Evolutionary conservation across 2,888 invertebrate genomes (phyloP), one percentile per base, ranked within the genome.

Genomic region (Omphaloscelis lunosa): DNA sequence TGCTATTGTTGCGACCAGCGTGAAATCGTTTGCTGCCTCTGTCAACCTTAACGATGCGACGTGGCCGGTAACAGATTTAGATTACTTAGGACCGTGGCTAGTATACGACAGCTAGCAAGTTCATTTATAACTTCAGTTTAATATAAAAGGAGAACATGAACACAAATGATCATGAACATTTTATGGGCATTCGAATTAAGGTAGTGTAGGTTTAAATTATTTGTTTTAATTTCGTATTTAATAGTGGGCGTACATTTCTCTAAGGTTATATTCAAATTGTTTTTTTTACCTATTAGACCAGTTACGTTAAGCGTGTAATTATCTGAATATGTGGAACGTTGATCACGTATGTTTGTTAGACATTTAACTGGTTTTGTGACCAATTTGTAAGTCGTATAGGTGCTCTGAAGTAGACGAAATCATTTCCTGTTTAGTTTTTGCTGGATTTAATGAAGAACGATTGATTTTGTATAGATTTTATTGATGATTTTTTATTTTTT

Each of bases 381-480:
- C 85, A 89, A 88, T 89, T 84, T 86, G 67, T 86, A 84, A 79
- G 72, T 81, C 72, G 72, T 84, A 84, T 81, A 74, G 89, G 85
- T 83, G 85, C 71, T 85, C 79, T 83, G 76, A 88, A 86, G 83
- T 84, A 83, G 88, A 90, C 89, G 84, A 86, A 88, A 89, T 89
- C 75, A 89, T 90, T 93, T 93, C 92, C 93, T 92, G 90, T 84
- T 89, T 80, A 81, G 81, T 90, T 92, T 91, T 92, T 93, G 89
- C 81, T 82, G 56, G 69, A 34, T 85, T 83, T 80, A 85, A 83
- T 85, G 77, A 87, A 87, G 77, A 89, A 88, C 85, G 83, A 82
- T 83, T 86, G 83, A 84, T 86, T 72, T 81, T 82, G 75, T 75
- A 70, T 74, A 59, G 58, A 76, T 72, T 86, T 82, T 82, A 76